Evolutionary conservation across 2,797 vertebrate species (phyloP).

Genomic region (Dipus sagitta): DNA sequence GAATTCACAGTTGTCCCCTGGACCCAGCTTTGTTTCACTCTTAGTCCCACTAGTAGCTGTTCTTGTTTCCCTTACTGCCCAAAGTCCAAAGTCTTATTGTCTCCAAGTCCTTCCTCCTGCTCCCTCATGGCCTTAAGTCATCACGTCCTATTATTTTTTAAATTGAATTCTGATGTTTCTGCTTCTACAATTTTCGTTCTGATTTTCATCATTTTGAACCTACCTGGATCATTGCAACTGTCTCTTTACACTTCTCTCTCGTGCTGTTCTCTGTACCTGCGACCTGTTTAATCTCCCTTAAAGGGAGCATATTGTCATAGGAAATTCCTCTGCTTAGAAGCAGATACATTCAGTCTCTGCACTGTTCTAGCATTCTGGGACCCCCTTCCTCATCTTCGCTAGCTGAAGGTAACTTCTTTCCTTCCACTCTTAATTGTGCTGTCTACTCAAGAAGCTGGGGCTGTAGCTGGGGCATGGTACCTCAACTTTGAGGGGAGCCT

Average conservation of each 20-base stretch:
- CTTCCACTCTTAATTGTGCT: not conserved
- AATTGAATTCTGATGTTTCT: not conserved
- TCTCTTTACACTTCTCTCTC: not conserved
- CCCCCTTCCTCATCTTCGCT: not conserved
- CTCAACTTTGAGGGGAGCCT: not conserved
- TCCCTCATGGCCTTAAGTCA: not conserved
- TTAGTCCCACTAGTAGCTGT: rapidly evolving
- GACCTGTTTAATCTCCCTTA: not conserved
- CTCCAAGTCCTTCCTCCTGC: not conserved
- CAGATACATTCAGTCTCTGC: not conserved
- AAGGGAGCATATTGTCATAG: not conserved
- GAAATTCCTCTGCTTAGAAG: not conserved
- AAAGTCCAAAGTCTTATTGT: not conserved
- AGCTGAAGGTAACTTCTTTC: not conserved
- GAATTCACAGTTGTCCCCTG: not conserved
- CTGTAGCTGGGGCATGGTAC: not conserved
- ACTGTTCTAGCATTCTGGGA: not conserved
- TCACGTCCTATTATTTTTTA: not conserved
- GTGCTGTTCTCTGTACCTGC: not conserved
- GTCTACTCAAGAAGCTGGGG: not conserved
- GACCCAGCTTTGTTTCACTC: not conserved
- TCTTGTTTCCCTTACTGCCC: not conserved
- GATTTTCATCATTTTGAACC: not conserved
- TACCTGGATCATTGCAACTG: not conserved
- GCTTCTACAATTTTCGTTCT: not conserved